phyloP scores from a whole-genome alignment of 2,888 invertebrate species.

The Aleiodes leptofemur region DNA sequence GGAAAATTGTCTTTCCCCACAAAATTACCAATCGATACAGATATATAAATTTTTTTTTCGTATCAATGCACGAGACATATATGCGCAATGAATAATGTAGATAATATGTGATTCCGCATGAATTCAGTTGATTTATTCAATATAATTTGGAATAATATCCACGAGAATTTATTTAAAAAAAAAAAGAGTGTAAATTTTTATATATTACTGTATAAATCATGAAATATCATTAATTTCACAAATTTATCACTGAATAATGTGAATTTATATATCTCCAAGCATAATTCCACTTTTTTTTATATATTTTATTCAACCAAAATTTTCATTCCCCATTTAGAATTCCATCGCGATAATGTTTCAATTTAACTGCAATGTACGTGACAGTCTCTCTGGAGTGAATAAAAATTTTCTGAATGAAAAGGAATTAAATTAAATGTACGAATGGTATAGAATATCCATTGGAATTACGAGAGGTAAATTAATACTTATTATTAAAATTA shows the following conservation, averaged over 20 bases:
- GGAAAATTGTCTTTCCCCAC: constrained; percentile 21
- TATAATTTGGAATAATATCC: constrained; percentile 2
- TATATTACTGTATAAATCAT: not conserved
- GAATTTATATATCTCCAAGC: not conserved
- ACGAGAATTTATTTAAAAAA: not conserved
- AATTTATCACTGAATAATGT: constrained; percentile 17
- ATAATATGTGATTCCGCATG: constrained; percentile 14
- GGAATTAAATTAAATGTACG: constrained; percentile 22
- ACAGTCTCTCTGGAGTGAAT: not conserved
- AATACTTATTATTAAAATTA: not conserved
- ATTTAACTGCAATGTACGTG: constrained; percentile 13
- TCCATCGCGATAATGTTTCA: constrained; percentile 19
- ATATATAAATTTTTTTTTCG: not conserved
- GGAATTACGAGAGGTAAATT: constrained; percentile 11
- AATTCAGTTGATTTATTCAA: constrained; percentile 6
- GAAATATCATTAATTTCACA: not conserved
- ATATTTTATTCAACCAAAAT: constrained; percentile 4
- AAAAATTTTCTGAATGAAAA: constrained; percentile 2
- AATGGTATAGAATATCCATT: not conserved
- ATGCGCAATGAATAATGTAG: not conserved
- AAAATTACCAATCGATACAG: constrained; percentile 29
- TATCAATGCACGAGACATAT: constrained; percentile 2
- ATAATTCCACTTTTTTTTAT: not conserved
- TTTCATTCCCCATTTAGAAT: constrained; percentile 19
- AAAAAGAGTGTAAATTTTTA: too few species aligned